Conservation (phyloP, 2,888 invertebrate genomes). For the Cantharis lateralis region DNA sequence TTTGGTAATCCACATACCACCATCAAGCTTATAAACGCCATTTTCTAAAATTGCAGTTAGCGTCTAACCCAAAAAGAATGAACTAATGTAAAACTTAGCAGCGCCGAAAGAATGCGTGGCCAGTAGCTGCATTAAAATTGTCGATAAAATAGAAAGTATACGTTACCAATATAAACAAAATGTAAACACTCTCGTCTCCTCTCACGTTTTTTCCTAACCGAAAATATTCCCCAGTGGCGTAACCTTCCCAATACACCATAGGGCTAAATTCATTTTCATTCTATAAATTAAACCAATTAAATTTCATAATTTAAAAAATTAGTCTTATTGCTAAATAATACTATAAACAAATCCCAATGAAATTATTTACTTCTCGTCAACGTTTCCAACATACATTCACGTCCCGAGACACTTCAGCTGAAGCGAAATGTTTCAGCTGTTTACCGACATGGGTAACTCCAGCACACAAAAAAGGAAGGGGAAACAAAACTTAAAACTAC, state of each 20-base stretch:
- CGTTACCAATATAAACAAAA: conserved; percentile 14
- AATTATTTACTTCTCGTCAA: no score
- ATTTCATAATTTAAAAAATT: no score
- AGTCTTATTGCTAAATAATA: no score
- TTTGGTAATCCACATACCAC: conserved; percentile 53
- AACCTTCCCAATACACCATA: background rate
- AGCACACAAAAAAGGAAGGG: background rate
- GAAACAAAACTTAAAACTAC: background rate
- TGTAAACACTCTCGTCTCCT: background rate
- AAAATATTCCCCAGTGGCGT: conserved; percentile 6
- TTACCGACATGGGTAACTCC: no score
- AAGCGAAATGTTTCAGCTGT: no score
- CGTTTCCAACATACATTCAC: no score
- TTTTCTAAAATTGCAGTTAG: conserved; percentile 55
- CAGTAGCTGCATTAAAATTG: conserved; percentile 31
- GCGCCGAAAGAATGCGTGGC: conserved; percentile 29
- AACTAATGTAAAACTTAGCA: conserved; percentile 35
- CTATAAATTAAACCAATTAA: no score
- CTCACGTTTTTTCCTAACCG: background rate
- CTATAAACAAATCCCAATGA: no score
- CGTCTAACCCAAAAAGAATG: conserved; percentile 49
- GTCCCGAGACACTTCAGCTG: no score
- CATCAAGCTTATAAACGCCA: conserved; percentile 55
- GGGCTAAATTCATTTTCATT: background rate
- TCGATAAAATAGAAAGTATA: conserved; percentile 26